These are phyloP conservation scores for Paralvinella palmiformis DNA, from an alignment of 1,140 invertebrate genomes.

Conservation along the genomic window DNA sequence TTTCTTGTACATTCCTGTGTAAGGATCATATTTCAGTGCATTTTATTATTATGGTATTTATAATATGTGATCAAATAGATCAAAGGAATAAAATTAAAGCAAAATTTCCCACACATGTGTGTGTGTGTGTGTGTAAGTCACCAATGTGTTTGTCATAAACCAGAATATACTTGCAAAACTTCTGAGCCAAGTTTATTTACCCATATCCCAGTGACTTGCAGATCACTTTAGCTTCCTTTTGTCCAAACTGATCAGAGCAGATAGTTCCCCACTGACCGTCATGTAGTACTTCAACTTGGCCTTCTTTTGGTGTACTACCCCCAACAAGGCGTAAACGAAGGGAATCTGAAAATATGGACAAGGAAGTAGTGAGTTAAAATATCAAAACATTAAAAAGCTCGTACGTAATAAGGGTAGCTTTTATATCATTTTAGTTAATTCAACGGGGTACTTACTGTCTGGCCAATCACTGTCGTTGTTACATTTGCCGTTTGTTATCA, in stretches of 20 bases:
- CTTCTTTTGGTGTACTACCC: constrained; percentile 4
- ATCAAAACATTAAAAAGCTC: neutral
- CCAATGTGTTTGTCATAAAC: neutral
- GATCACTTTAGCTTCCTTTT: constrained; percentile 70
- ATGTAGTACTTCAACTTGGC: constrained; percentile 72
- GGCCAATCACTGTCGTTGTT: constrained; percentile 2
- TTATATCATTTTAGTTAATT: too few species aligned
- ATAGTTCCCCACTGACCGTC: constrained; percentile 78
- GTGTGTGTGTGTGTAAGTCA: neutral
- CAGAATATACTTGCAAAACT: neutral
- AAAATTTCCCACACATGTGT: neutral
- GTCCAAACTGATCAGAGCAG: constrained; percentile 89
- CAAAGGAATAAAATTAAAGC: neutral
- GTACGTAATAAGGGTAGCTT: too few species aligned
- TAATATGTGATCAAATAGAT: neutral
- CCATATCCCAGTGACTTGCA: constrained; percentile 65
- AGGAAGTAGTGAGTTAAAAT: too few species aligned
- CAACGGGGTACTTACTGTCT: constrained; percentile 4
- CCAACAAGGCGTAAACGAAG: constrained; percentile 3
- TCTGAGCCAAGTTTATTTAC: neutral
- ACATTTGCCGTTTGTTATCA: neutral
- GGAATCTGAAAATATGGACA: constrained; percentile 1
- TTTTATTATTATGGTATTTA: neutral
- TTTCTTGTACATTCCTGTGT: neutral
- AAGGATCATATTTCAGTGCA: neutral